Percentiles rank a stretch among this genome's conserved stretches.
phyloP scores from a whole-genome alignment of 2,797 vertebrate genomes.

The Diceros bicornis region DNA sequence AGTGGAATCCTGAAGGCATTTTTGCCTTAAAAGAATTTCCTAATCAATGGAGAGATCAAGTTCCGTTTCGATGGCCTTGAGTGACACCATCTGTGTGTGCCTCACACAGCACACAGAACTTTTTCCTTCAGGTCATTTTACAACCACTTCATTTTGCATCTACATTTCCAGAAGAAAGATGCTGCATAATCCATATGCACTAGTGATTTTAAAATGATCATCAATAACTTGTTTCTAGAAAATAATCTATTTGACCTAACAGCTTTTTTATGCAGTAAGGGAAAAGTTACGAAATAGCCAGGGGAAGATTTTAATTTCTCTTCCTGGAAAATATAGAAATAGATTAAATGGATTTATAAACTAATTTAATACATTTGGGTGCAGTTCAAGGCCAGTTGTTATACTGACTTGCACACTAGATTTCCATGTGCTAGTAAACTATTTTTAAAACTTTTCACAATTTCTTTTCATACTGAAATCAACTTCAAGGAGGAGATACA shows the following conservation, averaged over 20 bases:
- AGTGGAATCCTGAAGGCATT: neutral
- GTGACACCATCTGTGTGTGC: too few species aligned
- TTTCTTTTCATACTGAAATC: neutral
- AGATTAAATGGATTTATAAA: conserved; percentile 73
- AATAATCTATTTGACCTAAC: conserved; percentile 66
- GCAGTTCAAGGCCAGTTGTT: conserved; percentile 55
- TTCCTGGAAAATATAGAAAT: conserved; percentile 58
- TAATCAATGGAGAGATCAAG: neutral
- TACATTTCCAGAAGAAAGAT: conserved; percentile 48
- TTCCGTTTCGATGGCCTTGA: neutral
- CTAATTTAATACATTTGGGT: conserved; percentile 69
- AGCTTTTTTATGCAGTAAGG: conserved; percentile 59
- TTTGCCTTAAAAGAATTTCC: neutral
- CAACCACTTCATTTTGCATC: conserved; percentile 57
- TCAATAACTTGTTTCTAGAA: conserved; percentile 68
- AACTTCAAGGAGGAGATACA: neutral
- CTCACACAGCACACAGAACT: neutral
- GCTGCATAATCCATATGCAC: neutral
- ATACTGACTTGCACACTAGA: conserved; percentile 9
- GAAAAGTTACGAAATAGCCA: conserved; percentile 69
- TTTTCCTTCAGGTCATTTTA: conserved; percentile 51
- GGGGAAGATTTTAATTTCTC: conserved; percentile 71
- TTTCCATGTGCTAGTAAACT: neutral
- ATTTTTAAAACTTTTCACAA: conserved; percentile 22
- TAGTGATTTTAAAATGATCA: conserved; percentile 67